Conservation (phyloP, 1,140 invertebrate species). For the Spodoptera frugiperda region DNA sequence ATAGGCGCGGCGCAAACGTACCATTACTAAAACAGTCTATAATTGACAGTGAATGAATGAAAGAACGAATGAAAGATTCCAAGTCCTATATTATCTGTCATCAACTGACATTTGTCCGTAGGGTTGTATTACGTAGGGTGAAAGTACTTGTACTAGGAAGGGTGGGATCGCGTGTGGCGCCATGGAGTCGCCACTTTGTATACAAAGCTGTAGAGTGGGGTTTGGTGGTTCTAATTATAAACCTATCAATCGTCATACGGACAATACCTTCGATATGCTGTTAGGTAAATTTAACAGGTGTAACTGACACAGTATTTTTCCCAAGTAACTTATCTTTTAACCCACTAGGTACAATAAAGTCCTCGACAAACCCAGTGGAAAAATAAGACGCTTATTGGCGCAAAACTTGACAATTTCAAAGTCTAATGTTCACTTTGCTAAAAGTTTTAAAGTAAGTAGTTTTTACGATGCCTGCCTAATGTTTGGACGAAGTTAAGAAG, state of each 20-base stretch:
- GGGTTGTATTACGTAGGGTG: conserved; percentile 47
- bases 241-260: conserved; percentile 34
- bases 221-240: conserved; percentile 43
- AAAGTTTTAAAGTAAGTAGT: conserved; percentile 8
- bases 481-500: background rate
- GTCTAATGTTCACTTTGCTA: background rate
- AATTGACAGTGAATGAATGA: conserved; percentile 47
- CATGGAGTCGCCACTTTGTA: conserved; percentile 43
- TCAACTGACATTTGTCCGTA: conserved; percentile 46
- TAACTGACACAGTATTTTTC: background rate
- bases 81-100: conserved; percentile 43
- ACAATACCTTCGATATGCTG: conserved; percentile 33
- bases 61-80: conserved; percentile 40
- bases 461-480: background rate
- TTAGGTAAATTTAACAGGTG: conserved; percentile 39
- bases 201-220: conserved; percentile 32
- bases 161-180: conserved; percentile 56
- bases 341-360: too few species aligned
- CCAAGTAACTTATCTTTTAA: background rate
- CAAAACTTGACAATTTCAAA: too few species aligned
- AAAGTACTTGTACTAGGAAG: conserved; percentile 43
- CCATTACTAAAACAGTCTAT: conserved; percentile 6
- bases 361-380: too few species aligned
- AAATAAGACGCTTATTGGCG: too few species aligned
- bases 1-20: too few species aligned